Evolutionary conservation across 1,140 invertebrate genomes (phyloP), one percentile per base, ranked within the genome.

Genomic region (Wiebesia pumilae): DNA sequence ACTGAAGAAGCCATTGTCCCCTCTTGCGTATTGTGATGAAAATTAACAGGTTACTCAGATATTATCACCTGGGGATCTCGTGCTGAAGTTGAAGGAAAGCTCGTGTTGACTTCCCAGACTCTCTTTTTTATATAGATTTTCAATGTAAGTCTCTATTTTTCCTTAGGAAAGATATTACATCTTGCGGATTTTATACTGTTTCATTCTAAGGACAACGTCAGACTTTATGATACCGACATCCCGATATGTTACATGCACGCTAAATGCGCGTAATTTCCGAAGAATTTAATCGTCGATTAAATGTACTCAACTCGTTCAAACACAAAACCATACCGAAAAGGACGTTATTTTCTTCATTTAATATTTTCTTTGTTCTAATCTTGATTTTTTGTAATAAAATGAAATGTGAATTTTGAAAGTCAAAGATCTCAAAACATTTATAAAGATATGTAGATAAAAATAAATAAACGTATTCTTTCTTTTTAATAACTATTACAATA

Each of bases 101-200:
- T n/a, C 35, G n/a, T 94, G 89, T 7, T 91, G 93, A 73, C 89
- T 95, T 0, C 89, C 94, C 82, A 94, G 95, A 87, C 94, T 95
- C 88, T 91, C 94, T 35, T 81, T 95, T 6, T n/a, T n/a, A 94
- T 94, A 79, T 95, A 96, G 24, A 94, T 95, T 27, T 95, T 96
- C 88, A 93, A 94, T 54, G 93, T 93, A 47, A 93, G 95, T 85
- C 92, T 94, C 0, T 95, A 94, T 87, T 94, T 94, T 91, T 95
- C 95, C 87, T 90, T 96, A 80, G 94, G 95, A n/a, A 95, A 96
- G 85, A 65, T 96, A 4, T 90, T 95, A 73, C 91, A 95, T 9
- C 90, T 94, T 9, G 94, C 92, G 0, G 90, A 91, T 21, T 54
- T 58, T 58, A n/a, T 54, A 12, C 3, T 24, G 10, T 0, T 79